Evolutionary conservation across 2,113 vertebrate species (phyloP).

Genomic region (Actenoides hombroni): DNA sequence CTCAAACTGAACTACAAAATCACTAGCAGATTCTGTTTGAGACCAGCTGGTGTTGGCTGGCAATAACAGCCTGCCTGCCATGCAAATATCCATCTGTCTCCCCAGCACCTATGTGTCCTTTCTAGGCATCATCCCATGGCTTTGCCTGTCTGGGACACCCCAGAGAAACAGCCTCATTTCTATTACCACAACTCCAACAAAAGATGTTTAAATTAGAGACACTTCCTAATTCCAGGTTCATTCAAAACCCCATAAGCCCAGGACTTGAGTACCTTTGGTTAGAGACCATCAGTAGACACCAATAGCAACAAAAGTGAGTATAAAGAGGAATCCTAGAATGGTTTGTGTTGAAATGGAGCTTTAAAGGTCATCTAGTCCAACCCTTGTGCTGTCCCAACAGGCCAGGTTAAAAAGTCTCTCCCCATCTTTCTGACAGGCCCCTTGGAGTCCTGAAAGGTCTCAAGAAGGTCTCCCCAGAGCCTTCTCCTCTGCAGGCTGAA

Average conservation of each 20-base stretch:
- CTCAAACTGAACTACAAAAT: neutral
- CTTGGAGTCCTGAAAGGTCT: neutral
- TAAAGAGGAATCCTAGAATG: neutral
- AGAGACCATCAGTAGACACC: neutral
- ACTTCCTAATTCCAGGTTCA: neutral
- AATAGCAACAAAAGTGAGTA: neutral
- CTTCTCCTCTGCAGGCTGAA: neutral
- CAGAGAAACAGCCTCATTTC: neutral
- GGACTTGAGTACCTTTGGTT: accelerated
- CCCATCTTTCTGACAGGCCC: neutral
- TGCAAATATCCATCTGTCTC: neutral
- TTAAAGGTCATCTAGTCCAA: neutral
- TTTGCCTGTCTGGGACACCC: neutral
- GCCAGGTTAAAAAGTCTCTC: no score
- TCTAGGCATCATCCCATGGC: neutral
- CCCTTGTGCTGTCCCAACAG: neutral
- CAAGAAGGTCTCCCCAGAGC: neutral
- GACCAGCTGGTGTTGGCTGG: constrained; percentile 18
- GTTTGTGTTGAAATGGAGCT: neutral
- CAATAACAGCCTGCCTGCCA: neutral
- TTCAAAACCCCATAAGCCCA: neutral
- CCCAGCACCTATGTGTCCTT: neutral
- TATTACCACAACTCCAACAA: neutral
- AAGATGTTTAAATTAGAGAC: neutral
- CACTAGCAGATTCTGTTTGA: neutral